Percentiles rank a stretch among this genome's conserved stretches.
These are phyloP conservation scores for Asteroscopus sphinx DNA, from an alignment of 2,888 invertebrate species.

Conservation along the genomic window DNA sequence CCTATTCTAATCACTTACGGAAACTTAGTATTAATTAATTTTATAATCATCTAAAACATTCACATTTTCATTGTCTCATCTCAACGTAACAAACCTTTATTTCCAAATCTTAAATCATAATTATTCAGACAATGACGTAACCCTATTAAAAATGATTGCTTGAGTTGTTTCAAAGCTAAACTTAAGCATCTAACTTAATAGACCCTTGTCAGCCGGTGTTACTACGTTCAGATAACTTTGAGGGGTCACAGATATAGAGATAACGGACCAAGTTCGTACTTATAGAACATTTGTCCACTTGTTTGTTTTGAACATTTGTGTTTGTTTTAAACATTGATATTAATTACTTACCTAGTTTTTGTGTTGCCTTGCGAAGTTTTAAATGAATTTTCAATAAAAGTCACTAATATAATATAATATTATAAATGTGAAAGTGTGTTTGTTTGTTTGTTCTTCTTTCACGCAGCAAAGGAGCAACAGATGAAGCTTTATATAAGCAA, in stretches of 20 bases:
- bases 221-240: conserved; percentile 54
- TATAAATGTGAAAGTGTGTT: too few relatives aligned
- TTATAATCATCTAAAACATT: conserved; percentile 5
- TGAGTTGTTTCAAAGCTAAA: conserved; percentile 50
- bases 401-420: too few relatives aligned
- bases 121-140: conserved; percentile 50
- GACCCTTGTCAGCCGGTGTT: conserved; percentile 59
- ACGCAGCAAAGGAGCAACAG: too few relatives aligned
- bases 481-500: too few relatives aligned
- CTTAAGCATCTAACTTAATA: conserved; percentile 54
- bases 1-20: too few relatives aligned
- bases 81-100: conserved; percentile 6
- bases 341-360: conserved; percentile 40
- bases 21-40: too few relatives aligned
- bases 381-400: conserved; percentile 17
- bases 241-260: conserved; percentile 47
- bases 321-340: conserved; percentile 44
- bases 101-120: conserved; percentile 40
- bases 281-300: conserved; percentile 38
- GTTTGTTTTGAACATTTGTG: too few relatives aligned
- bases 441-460: too few relatives aligned
- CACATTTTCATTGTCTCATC: background rate
- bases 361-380: background rate
- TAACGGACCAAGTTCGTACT: conserved; percentile 43
- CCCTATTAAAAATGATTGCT: conserved; percentile 59